Evolutionary conservation across 2,113 vertebrate genomes (phyloP), one percentile per base, ranked within the genome.

Genomic region (Clarias magur): DNA sequence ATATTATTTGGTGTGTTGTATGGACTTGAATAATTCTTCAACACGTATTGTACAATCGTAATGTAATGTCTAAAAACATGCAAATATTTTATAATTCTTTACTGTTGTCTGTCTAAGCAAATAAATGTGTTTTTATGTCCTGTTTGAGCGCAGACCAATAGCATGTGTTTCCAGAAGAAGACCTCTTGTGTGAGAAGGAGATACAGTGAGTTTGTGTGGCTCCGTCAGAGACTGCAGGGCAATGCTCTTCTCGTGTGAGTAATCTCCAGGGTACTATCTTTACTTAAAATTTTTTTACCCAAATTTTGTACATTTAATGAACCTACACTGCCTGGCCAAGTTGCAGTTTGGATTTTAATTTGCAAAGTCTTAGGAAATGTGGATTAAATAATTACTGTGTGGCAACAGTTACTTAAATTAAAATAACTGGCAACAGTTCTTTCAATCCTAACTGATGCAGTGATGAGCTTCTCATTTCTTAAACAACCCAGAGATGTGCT

Each of bases 171-270:
- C 87, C 96, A 95, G 13, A 97, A 95, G 94, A 99, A 99, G 93
- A 95, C 95, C 0, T 98, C 98, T 7, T 96, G 94, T 87, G 97
- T 99, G 11, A 93, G 98, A 87, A 94, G 98, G 79, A 94, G 97
- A 67, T 99, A 97, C 87, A 94, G 96, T 90, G 98, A 99, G 86
- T 99, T 99, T 89, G 96, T 98, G 78, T 99, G 98, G 98, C 96
- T 99, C 73, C 96, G 97, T 0, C 96, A 97, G 82, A 95, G 94
- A 86, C 96, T 99, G 90, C 96, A 97, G 85, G 95, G 95, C 83
- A 98, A 99, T 1, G 97, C 97, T 0, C 86, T 96, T 19, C 94
- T 97, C 90, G 95, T 98, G 98, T 98, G 94, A 89, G 97, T 94
- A 88, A 30, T 7, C 54, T 38, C 57, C 30, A 23, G 16, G 12